phyloP scores from a whole-genome alignment of 1,140 invertebrate species.

The Caenorhabditis brenneri region DNA sequence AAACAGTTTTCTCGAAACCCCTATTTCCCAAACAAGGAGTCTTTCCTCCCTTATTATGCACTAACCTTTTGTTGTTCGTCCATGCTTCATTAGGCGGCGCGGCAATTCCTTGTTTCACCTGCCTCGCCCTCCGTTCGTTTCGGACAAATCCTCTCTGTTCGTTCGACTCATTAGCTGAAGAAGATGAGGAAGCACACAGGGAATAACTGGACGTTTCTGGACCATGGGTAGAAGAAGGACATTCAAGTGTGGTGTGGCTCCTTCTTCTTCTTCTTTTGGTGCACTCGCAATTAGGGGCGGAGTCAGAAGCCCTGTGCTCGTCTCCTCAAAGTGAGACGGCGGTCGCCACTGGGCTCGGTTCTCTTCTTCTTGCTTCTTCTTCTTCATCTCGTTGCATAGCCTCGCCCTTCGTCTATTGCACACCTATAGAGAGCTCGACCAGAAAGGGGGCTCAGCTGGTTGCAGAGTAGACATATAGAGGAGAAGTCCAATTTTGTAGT shows the following conservation, averaged over 20 bases:
- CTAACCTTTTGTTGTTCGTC: conserved; percentile 32
- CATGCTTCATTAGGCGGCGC: background rate
- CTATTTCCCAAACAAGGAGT: background rate
- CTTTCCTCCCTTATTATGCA: background rate
- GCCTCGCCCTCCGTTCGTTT: background rate
- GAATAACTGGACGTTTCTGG: conserved; percentile 25
- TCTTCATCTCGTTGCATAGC: conserved; percentile 40
- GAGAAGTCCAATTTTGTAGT: conserved; percentile 46
- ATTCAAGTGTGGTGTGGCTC: background rate
- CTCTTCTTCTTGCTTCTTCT: too few relatives aligned
- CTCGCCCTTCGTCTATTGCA: conserved; percentile 34
- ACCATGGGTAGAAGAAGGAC: background rate
- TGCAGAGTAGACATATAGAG: background rate
- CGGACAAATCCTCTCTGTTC: background rate
- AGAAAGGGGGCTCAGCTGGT: conserved; percentile 3
- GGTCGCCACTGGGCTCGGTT: background rate
- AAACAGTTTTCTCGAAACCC: background rate
- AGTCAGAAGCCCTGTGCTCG: conserved; percentile 22
- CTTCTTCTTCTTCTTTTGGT: conserved; percentile 1
- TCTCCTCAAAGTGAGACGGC: conserved; percentile 11
- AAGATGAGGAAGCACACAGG: conserved; percentile 7
- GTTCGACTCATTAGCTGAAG: background rate
- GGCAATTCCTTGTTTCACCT: background rate
- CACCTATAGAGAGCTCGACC: conserved; percentile 2
- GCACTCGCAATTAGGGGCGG: conserved; percentile 38